Percentiles rank a stretch among this genome's conserved stretches.
These are phyloP conservation scores for Rhinichthys klamathensis DNA, from an alignment of 2,113 vertebrate genomes.

Conservation along the genomic window DNA sequence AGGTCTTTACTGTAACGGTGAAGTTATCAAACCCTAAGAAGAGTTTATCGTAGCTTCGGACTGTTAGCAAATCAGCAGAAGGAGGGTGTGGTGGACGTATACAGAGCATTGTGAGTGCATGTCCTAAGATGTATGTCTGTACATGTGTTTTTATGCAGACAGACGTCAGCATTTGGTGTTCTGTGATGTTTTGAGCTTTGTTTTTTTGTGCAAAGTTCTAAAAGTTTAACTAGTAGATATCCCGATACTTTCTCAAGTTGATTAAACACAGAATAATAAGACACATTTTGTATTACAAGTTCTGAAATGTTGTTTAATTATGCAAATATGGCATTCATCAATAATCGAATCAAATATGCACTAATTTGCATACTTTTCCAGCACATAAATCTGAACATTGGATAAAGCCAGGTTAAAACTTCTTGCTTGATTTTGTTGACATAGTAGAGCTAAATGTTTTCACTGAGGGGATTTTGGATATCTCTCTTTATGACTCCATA, in stretches of 20 bases:
- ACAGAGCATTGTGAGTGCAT: not conserved
- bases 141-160: not conserved
- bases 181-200: not conserved
- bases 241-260: not conserved
- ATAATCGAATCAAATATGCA: not conserved
- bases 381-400: not conserved
- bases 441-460: not conserved
- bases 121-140: not conserved
- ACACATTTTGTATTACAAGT: too few relatives aligned
- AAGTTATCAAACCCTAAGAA: not conserved
- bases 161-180: not conserved
- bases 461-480: too few relatives aligned
- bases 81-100: not conserved
- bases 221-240: not conserved
- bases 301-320: too few relatives aligned
- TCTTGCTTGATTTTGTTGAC: not conserved
- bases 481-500: not conserved
- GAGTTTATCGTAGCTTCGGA: too few relatives aligned
- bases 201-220: not conserved
- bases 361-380: not conserved
- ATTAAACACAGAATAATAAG: too few relatives aligned
- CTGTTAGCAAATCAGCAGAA: not conserved
- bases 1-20: not conserved
- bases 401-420: not conserved
- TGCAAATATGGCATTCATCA: too few relatives aligned